Evolutionary conservation across 2,888 invertebrate genomes (phyloP).

Genomic region (Formica aserva): DNA sequence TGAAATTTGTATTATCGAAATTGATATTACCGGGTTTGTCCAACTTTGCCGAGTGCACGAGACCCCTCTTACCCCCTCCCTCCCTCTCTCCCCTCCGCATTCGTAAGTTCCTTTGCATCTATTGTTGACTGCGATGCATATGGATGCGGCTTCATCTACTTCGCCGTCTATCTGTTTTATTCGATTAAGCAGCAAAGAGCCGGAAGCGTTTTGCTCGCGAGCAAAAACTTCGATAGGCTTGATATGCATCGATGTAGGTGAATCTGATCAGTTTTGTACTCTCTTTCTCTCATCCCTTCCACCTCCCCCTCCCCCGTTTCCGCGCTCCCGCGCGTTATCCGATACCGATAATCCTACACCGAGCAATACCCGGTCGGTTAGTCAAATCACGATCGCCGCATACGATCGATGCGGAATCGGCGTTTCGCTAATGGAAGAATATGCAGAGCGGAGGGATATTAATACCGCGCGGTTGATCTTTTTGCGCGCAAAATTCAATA

Average conservation of each 20-base stretch:
- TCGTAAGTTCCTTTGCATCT: conserved; percentile 27
- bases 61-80: neutral
- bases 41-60: conserved; percentile 5
- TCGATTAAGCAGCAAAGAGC: conserved; percentile 54
- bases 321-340: conserved; percentile 22
- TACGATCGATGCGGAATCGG: conserved; percentile 40
- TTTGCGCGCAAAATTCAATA: conserved; percentile 12
- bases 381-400: conserved; percentile 48
- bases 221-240: conserved; percentile 48
- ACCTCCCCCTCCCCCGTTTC: neutral
- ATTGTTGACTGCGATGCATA: conserved; percentile 38
- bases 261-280: conserved; percentile 46
- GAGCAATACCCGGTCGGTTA: conserved; percentile 47
- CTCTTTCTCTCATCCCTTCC: neutral
- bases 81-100: neutral
- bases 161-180: conserved; percentile 46
- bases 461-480: conserved; percentile 27
- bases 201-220: conserved; percentile 39
- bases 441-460: conserved; percentile 57
- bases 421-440: conserved; percentile 52
- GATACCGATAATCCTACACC: conserved; percentile 48
- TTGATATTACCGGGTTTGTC: conserved; percentile 24
- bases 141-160: conserved; percentile 44
- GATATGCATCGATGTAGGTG: conserved; percentile 51
- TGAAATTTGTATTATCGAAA: conserved; percentile 37